Evolutionary conservation across 1,140 invertebrate species (phyloP).

Genomic region (Triops cancriformis): DNA sequence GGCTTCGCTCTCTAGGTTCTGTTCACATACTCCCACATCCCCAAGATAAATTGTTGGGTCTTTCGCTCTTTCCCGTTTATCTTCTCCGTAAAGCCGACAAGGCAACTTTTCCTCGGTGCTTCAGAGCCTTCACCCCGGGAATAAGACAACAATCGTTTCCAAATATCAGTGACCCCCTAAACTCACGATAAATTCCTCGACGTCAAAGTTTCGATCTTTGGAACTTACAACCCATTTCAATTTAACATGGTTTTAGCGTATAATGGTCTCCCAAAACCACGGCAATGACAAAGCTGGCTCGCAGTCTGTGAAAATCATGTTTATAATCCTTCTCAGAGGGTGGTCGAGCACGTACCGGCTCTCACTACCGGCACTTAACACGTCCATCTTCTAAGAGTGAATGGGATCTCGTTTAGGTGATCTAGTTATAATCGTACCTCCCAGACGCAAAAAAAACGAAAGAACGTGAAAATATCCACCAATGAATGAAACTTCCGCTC

Average conservation of each 20-base stretch:
- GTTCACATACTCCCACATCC: not conserved
- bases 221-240: not conserved
- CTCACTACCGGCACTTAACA: not conserved
- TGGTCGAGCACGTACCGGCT: not conserved
- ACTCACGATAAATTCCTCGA: not conserved
- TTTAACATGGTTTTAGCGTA: not conserved
- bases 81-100: not conserved
- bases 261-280: not conserved
- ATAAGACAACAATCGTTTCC: constrained; percentile 10
- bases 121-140: not conserved
- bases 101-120: not conserved
- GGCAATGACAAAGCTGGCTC: not conserved
- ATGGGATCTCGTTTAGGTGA: not conserved
- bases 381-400: not conserved
- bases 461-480: too few relatives aligned
- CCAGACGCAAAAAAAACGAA: too few relatives aligned
- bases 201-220: not conserved
- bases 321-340: not conserved
- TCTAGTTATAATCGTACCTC: too few relatives aligned
- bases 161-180: not conserved
- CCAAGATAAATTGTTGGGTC: constrained; percentile 2
- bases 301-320: not conserved
- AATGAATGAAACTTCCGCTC: too few relatives aligned
- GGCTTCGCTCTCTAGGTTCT: not conserved
- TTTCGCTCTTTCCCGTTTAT: not conserved